phyloP scores from a whole-genome alignment of 2,113 vertebrate species.

The Pterocles burchelli region DNA sequence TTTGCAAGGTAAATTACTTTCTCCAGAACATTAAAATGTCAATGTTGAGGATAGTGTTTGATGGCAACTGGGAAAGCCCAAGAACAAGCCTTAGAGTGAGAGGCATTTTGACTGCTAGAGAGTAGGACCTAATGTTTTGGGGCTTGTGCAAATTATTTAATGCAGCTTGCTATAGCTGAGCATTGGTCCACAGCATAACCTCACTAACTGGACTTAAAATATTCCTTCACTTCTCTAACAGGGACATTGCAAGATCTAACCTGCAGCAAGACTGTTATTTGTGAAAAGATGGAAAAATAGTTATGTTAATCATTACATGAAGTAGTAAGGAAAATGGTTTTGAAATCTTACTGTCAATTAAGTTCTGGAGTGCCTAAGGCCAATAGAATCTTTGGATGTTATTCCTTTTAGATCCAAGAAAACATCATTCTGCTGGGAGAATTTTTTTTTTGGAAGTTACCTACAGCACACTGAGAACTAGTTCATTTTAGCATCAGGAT shows the following conservation, averaged over 20 bases:
- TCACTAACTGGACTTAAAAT: background rate
- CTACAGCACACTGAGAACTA: background rate
- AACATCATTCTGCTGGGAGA: background rate
- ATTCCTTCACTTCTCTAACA: background rate
- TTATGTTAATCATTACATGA: background rate
- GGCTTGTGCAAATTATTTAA: background rate
- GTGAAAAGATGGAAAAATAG: background rate
- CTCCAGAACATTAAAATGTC: background rate
- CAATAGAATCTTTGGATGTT: background rate
- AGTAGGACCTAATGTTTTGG: background rate
- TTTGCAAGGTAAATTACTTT: background rate
- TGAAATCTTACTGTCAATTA: background rate
- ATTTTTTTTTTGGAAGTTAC: background rate
- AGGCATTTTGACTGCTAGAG: background rate
- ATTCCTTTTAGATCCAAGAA: background rate
- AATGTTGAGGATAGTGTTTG: background rate
- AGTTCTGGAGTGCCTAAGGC: background rate
- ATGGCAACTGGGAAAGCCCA: background rate
- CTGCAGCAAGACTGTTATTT: background rate
- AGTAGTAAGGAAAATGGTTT: background rate
- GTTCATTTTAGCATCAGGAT: background rate
- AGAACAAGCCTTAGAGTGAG: background rate
- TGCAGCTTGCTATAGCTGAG: background rate
- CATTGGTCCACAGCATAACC: background rate
- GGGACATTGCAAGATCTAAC: background rate